These are phyloP conservation scores for Eidolon helvum DNA, from an alignment of 2,113 vertebrate genomes.

Conservation along the genomic window DNA sequence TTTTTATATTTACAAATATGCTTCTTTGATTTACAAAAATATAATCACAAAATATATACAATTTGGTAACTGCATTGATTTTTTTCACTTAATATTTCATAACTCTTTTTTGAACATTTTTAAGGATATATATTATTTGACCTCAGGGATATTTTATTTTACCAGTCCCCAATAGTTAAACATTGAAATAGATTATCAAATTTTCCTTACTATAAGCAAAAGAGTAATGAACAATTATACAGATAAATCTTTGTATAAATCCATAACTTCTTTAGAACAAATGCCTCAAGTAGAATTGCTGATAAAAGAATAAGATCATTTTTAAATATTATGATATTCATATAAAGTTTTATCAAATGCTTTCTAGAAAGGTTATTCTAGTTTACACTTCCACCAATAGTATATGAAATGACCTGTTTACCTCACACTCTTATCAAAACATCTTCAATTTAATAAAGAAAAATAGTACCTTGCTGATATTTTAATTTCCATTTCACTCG, in stretches of 20 bases:
- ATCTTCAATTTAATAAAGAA: background rate
- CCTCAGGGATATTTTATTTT: slow-evolving; percentile 19
- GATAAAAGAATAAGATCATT: background rate
- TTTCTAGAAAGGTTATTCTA: background rate
- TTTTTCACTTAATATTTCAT: background rate
- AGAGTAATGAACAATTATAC: background rate
- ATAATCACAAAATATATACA: background rate
- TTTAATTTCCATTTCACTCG: background rate
- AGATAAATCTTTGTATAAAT: background rate
- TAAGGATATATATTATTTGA: background rate
- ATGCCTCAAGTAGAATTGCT: background rate
- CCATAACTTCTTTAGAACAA: background rate
- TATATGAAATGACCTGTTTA: background rate
- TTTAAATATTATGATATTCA: background rate
- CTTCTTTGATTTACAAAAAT: background rate
- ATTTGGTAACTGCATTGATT: background rate
- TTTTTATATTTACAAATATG: background rate
- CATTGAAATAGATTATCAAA: background rate
- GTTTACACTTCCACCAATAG: background rate
- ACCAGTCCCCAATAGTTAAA: background rate
- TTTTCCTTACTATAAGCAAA: slow-evolving; percentile 4
- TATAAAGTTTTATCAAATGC: background rate
- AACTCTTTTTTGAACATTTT: background rate
- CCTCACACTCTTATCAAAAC: background rate
- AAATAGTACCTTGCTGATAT: background rate